Evolutionary conservation across 1,140 invertebrate genomes (phyloP), one percentile per base, ranked within the genome.

Genomic region (Plectrocnemia conspersa): DNA sequence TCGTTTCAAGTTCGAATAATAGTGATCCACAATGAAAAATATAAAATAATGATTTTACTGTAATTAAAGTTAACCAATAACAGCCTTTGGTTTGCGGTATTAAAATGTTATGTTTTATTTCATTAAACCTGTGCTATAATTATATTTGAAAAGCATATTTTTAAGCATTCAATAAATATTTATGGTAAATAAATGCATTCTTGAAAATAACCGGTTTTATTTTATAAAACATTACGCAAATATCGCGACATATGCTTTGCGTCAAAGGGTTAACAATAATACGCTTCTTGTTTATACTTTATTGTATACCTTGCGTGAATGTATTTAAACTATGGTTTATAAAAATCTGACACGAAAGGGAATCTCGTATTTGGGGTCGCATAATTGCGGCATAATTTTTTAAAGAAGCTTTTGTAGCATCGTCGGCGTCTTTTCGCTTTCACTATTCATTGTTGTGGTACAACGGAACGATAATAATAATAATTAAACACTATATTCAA

Each of bases 351-450:
- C 13, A 16, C 18, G 35, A 38, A 38, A 9, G 35, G 18, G 35
- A 38, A 38, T 38, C 35, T 38, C 10, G 18, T 38, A 16, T 38
- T 38, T 38, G 18, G 18, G 35, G 35, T 38, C 35, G 35, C 35
- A 38, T 38, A 38, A 38, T 38, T 38, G 13, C 18, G 7, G 35
- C 27, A 6, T 29, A n/a, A 6, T 6, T 7, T n/a, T 7, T 29
- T 7, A 29, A 29, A 29, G n/a, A 29, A 6, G n/a, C 6, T 29
- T 38, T 38, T 38, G 5, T 38, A 16, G 5, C 18, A 38, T 38
- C 15, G 35, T 13, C 27, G 27, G n/a, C 27, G 27, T 7, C 6
- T 13, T 13, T 7, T 16, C 11, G 35, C 35, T 38, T 38, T 38
- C 35, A 38, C 35, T 38, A 6, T 16, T 15, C 35, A 9, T 38